Conservation (phyloP, 2,113 vertebrate species). For the Engraulis encrasicolus region DNA sequence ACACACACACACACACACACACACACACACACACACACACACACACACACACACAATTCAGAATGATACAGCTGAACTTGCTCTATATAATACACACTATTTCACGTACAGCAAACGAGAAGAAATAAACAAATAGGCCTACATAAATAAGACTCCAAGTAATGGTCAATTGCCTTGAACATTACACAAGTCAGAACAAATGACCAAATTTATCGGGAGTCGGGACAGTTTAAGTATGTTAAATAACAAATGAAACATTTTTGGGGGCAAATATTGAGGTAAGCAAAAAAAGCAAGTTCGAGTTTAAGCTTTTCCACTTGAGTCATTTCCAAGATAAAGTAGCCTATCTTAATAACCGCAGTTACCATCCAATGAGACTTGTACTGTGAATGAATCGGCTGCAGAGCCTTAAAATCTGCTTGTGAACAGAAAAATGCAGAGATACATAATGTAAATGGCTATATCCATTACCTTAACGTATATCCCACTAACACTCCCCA, state of each 20-base stretch:
- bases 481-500: not conserved
- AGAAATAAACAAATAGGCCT: conserved; percentile 63
- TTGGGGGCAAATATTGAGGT: not conserved
- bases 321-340: not conserved
- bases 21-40: too few species aligned
- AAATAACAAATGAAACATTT: not conserved
- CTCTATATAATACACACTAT: too few species aligned
- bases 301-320: not conserved
- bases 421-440: too few species aligned
- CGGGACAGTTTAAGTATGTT: not conserved
- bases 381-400: not conserved
- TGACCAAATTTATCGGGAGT: not conserved
- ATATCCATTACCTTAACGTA: not conserved
- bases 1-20: too few species aligned
- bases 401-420: too few species aligned
- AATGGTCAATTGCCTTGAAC: not conserved
- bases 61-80: too few species aligned
- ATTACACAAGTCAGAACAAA: not conserved
- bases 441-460: not conserved
- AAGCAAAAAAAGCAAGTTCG: not conserved
- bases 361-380: not conserved
- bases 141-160: not conserved
- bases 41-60: too few species aligned
- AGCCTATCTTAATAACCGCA: not conserved
- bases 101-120: conserved; percentile 21